A percentile compares a stretch with the other conserved stretches of the same genome.
phyloP scores from a whole-genome alignment of 2,797 vertebrate genomes.

The Bradypodion ventrale region DNA sequence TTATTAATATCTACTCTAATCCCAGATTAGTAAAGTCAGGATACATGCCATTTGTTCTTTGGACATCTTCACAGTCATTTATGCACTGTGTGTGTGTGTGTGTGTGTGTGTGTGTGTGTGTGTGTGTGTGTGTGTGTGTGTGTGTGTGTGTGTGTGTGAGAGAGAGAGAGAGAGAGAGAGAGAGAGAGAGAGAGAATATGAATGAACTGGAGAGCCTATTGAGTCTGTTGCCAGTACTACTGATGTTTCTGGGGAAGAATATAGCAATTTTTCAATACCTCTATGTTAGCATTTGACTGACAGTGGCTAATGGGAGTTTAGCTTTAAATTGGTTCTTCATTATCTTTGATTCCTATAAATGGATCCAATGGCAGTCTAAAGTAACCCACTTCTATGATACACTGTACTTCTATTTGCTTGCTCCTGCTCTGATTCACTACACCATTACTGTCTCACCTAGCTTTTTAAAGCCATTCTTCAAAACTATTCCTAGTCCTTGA shows the following conservation, averaged over 20 bases:
- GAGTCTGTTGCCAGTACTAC: not conserved
- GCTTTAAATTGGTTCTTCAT: not conserved
- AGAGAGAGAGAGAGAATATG: no score
- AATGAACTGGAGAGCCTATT: not conserved
- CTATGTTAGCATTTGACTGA: not conserved
- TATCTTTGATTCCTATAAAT: not conserved
- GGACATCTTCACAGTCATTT: not conserved
- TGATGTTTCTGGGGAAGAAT: not conserved
- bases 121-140: not conserved
- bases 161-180: no score
- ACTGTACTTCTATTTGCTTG: not conserved
- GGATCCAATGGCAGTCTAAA: not conserved
- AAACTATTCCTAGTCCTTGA: not conserved
- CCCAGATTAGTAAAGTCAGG: not conserved
- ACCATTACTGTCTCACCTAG: not conserved
- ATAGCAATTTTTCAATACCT: not conserved
- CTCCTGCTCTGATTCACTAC: not conserved
- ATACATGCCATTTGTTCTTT: conserved; percentile 7
- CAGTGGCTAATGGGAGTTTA: not conserved
- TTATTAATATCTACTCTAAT: conserved; percentile 7
- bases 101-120: not conserved
- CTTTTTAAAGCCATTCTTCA: not conserved
- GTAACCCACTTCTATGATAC: not conserved
- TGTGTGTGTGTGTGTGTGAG: no score
- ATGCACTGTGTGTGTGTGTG: not conserved